These are phyloP conservation scores for Myiopsitta monachus DNA, from an alignment of 2,113 vertebrate genomes.

Conservation along the genomic window DNA sequence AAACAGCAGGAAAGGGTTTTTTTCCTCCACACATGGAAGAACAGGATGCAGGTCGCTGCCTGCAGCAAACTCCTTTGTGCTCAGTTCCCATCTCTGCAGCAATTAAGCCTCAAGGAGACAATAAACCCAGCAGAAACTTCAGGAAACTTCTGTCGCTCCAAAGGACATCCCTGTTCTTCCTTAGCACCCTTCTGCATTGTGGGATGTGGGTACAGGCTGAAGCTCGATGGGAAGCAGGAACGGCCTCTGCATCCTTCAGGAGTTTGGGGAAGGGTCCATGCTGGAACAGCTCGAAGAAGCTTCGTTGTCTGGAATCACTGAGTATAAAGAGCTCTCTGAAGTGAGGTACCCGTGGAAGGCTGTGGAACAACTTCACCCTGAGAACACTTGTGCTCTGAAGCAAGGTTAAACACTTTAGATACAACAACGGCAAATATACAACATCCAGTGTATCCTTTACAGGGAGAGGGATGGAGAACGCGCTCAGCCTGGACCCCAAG, in stretches of 20 bases:
- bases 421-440: neutral
- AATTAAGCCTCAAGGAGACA: neutral
- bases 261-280: rapidly evolving
- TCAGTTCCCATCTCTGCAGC: neutral
- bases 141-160: neutral
- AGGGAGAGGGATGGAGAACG: neutral
- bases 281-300: neutral
- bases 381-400: neutral
- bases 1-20: slow-evolving; percentile 50
- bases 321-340: neutral
- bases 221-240: neutral
- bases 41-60: slow-evolving; percentile 41
- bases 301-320: neutral
- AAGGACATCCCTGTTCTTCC: neutral
- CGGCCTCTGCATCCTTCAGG: neutral
- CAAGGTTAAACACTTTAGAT: neutral
- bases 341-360: neutral
- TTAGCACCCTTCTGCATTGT: neutral
- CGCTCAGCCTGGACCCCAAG: neutral
- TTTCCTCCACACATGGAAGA: slow-evolving; percentile 53
- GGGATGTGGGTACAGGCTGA: rapidly evolving
- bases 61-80: slow-evolving; percentile 45
- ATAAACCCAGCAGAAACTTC: neutral
- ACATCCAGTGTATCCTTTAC: neutral
- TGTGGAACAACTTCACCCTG: neutral